Evolutionary conservation across 2,797 vertebrate genomes (phyloP).

Genomic region (Heterohyrax brucei): DNA sequence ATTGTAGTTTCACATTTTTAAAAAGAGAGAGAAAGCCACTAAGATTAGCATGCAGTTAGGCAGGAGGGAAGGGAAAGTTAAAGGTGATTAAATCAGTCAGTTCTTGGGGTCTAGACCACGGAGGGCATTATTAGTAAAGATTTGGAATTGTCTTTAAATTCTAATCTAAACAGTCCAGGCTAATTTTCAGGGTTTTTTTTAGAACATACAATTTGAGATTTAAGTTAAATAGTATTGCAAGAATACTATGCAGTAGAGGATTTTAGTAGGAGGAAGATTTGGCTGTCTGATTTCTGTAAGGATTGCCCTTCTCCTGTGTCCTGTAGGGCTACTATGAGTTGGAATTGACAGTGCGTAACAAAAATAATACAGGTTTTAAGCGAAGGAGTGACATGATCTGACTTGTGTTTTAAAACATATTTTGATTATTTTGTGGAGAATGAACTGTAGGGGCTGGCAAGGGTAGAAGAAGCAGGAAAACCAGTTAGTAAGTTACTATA

Average conservation of each 20-base stretch:
- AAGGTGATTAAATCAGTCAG: background rate
- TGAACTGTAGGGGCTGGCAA: background rate
- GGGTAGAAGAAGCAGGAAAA: background rate
- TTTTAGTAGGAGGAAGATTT: background rate
- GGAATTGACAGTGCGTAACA: too few relatives aligned
- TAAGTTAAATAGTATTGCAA: slow-evolving; percentile 37
- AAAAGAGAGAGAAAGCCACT: background rate
- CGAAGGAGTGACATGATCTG: slow-evolving; percentile 15
- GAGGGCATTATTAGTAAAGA: background rate
- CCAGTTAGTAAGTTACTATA: background rate
- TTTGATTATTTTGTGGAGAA: background rate
- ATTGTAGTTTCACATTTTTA: slow-evolving; percentile 21
- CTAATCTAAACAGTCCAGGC: background rate
- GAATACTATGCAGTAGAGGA: background rate
- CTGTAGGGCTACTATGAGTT: too few relatives aligned
- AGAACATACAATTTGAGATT: slow-evolving; percentile 52
- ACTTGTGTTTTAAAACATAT: background rate
- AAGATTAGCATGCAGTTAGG: background rate
- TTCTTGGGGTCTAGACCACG: background rate
- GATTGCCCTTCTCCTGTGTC: too few relatives aligned
- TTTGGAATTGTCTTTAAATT: background rate
- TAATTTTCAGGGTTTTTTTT: background rate
- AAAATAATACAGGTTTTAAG: slow-evolving; percentile 1
- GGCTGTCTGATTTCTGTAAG: too few relatives aligned
- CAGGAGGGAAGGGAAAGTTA: background rate